A percentile compares a stretch with the other conserved stretches of the same genome.
These are phyloP conservation scores for Pimpla rufipes DNA, from an alignment of 2,888 invertebrate species.

Conservation along the genomic window DNA sequence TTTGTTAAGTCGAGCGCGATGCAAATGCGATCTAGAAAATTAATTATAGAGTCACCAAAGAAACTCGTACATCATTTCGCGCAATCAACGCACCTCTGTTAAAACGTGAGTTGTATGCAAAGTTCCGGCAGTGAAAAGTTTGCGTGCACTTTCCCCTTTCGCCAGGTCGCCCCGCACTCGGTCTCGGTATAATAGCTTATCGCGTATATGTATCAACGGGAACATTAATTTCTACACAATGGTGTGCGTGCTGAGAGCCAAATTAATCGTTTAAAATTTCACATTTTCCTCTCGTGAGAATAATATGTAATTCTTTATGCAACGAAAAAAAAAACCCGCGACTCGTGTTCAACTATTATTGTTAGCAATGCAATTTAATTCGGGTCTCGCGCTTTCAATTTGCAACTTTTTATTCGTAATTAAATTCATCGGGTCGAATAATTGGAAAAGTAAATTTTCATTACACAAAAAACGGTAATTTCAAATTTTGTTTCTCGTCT, in stretches of 20 bases:
- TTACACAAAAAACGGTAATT: too few relatives aligned
- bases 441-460: too few relatives aligned
- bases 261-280: slow-evolving; percentile 15
- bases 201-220: slow-evolving; percentile 20
- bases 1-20: neutral
- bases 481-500: too few relatives aligned
- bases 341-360: neutral
- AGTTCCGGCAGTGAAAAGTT: slow-evolving; percentile 20
- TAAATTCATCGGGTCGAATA: too few relatives aligned
- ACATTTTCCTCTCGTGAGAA: neutral
- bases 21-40: slow-evolving; percentile 22
- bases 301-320: neutral
- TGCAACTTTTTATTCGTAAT: too few relatives aligned
- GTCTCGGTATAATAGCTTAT: slow-evolving; percentile 29
- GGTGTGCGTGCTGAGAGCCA: neutral
- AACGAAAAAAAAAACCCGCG: neutral
- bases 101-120: slow-evolving; percentile 25
- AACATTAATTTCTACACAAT: slow-evolving; percentile 8
- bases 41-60: neutral
- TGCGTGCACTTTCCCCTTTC: slow-evolving; percentile 41
- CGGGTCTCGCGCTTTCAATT: too few relatives aligned
- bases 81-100: neutral
- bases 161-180: neutral
- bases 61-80: slow-evolving; percentile 19
- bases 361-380: neutral